Evolutionary conservation across 2,113 vertebrate genomes (phyloP).

Genomic region (Peromyscus leucopus): DNA sequence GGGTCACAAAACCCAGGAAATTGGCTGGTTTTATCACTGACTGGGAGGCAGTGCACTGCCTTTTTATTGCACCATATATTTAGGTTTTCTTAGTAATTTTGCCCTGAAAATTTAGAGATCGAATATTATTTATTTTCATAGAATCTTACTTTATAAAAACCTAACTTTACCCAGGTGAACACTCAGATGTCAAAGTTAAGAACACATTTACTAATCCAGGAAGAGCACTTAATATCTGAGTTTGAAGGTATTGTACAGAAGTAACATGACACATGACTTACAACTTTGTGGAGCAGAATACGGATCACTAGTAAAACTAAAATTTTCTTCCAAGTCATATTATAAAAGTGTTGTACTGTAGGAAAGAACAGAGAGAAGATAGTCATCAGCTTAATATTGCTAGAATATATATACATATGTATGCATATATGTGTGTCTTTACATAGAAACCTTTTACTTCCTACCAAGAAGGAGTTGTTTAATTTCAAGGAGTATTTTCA

Average conservation of each 20-base stretch:
- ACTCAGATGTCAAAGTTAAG: not conserved
- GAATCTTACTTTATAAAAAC: slow-evolving; percentile 17
- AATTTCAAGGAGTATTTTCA: not conserved
- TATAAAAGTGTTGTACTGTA: not conserved
- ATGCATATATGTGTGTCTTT: not conserved
- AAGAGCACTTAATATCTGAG: not conserved
- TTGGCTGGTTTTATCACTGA: not conserved
- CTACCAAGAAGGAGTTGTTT: not conserved
- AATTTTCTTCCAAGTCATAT: not conserved
- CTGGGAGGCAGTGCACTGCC: not conserved
- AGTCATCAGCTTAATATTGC: not conserved
- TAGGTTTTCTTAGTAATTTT: not conserved
- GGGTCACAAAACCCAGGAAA: not conserved
- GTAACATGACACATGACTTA: not conserved
- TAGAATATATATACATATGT: not conserved
- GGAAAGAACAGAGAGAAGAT: not conserved
- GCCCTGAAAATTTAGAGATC: not conserved
- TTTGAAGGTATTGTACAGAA: not conserved
- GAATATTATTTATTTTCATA: not conserved
- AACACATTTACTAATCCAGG: not conserved
- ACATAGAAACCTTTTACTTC: not conserved
- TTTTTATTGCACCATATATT: not conserved
- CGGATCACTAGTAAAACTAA: not conserved
- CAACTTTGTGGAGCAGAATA: not conserved
- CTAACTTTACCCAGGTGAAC: not conserved